Evolutionary conservation across 2,113 vertebrate species (phyloP), one percentile per base, ranked within the genome.

Genomic region (Crotalus viridis): DNA sequence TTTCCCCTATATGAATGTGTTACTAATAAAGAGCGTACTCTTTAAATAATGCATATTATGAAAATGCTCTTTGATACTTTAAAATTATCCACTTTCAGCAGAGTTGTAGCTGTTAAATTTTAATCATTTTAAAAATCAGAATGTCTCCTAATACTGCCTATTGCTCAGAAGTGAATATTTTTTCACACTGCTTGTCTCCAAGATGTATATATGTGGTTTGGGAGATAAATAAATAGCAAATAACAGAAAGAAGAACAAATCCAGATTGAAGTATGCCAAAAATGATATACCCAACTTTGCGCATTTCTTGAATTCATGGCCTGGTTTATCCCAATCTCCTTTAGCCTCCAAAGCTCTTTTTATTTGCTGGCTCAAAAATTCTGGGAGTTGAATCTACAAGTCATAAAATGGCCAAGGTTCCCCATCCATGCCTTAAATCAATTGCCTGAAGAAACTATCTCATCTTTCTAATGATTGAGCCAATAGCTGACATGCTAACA

Each of bases 31-130:
- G 93, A 21, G 26, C 24, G 61, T 33, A 19, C 3, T 19, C n/a
- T 43, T 93, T 96, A 92, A 96, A 95, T 95, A 92, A 96, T 95
- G 28, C 64, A 93, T 7, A 39, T 88, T 88, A 69, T 85, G 39
- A 39, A 93, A 92, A 89, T 0, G 0, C 94, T 96, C 3, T 0
- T 51, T 10, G 48, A 9, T 57, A 1, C 86, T 94, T 91, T 81
- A 91, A 89, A 59, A 33, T 91, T 93, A 91, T 54, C 56, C 46
- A 69, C 10, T 90, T 26, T 74, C 92, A 91, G 48, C n/a, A 94
- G 91, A 93, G 86, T 69, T 92, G 90, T 86, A 89, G 56, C 74
- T 64, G 90, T 94, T 94, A 91, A 69, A 94, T 94, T 94, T 94
- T 87, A 56, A 91, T 91, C 89, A 13, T 57, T 64, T 91, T 87